phyloP scores from a whole-genome alignment of 1,140 invertebrate genomes.

The Brachystomella parvula region DNA sequence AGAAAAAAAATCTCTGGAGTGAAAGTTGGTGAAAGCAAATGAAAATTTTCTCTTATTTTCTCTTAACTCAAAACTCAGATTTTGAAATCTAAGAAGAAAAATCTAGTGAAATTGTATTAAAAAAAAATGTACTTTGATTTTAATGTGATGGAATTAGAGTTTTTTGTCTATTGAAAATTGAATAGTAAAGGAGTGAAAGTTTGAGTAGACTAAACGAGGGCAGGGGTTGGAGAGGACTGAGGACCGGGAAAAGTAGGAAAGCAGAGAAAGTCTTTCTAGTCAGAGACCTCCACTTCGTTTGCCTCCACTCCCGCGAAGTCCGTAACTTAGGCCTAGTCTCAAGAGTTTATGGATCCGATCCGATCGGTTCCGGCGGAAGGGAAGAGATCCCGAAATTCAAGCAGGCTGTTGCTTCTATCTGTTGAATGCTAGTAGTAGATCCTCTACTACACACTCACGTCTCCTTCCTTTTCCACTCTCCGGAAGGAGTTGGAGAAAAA shows the following conservation, averaged over 20 bases:
- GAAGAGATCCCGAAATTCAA: constrained; percentile 3
- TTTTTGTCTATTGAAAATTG: too few species aligned
- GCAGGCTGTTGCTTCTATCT: constrained; percentile 12
- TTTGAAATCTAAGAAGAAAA: too few species aligned
- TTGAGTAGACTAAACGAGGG: neutral
- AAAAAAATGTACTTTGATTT: too few species aligned
- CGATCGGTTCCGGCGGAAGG: constrained; percentile 9
- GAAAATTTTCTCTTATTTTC: too few species aligned
- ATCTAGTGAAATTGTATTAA: too few species aligned
- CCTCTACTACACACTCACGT: neutral
- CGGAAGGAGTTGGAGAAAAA: neutral
- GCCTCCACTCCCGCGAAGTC: neutral
- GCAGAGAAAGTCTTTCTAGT: neutral
- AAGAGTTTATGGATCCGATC: constrained; percentile 8
- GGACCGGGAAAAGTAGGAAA: neutral
- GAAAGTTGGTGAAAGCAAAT: constrained; percentile 1
- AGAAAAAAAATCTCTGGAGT: neutral
- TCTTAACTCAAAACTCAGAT: too few species aligned
- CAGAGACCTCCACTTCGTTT: neutral
- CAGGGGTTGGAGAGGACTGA: neutral
- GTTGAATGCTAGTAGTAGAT: neutral
- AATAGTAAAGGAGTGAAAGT: neutral
- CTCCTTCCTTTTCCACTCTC: neutral
- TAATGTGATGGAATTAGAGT: neutral
- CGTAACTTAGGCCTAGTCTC: neutral